Conservation (phyloP, 2,797 vertebrate genomes). For the Limosa lapponica region DNA sequence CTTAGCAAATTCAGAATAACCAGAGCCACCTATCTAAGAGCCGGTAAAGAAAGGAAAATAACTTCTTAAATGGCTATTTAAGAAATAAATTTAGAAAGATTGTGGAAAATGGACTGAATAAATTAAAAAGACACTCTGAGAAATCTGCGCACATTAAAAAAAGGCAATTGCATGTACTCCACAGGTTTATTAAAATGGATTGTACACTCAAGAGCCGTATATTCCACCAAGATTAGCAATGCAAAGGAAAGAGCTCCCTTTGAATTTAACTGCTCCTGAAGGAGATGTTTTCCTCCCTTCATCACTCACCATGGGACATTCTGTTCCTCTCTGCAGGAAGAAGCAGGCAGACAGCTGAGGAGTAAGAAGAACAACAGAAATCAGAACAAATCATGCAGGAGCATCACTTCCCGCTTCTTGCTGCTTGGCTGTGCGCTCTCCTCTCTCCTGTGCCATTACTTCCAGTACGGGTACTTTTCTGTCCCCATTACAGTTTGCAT, state of each 20-base stretch:
- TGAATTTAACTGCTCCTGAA: not conserved
- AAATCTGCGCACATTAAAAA: not conserved
- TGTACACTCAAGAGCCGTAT: not conserved
- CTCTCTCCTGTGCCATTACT: not conserved
- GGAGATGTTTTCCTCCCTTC: not conserved
- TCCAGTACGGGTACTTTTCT: rapidly evolving
- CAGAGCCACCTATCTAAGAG: not conserved
- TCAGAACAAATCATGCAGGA: not conserved
- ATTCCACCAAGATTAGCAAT: not conserved
- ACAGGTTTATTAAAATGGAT: not conserved
- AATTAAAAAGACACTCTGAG: not conserved
- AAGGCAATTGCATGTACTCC: not conserved
- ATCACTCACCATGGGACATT: not conserved
- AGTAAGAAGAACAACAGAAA: not conserved
- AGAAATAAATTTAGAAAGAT: not conserved
- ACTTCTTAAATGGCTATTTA: not conserved
- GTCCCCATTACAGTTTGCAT: not conserved
- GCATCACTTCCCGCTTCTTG: not conserved
- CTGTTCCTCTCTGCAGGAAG: not conserved
- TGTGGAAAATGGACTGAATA: not conserved
- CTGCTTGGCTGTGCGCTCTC: not conserved
- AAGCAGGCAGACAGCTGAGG: not conserved
- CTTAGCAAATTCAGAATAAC: not conserved
- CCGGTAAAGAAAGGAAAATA: not conserved
- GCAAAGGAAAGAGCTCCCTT: not conserved